These are phyloP conservation scores for Psammodynastes pulverulentus DNA, from an alignment of 2,113 vertebrate genomes.

Conservation along the genomic window DNA sequence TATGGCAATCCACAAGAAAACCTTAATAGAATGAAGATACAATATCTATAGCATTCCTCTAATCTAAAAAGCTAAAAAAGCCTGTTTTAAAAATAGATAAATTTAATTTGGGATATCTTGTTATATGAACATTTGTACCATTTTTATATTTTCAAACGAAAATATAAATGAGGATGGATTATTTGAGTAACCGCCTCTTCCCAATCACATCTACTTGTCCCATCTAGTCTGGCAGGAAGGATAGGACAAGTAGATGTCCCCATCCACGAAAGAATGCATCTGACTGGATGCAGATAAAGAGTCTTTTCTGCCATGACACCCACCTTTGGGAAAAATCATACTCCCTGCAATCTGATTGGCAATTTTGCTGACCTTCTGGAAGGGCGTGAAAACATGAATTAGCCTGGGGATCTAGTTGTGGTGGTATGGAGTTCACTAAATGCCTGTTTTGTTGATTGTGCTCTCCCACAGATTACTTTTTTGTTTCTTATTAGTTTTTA, in stretches of 20 bases:
- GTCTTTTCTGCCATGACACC: not conserved
- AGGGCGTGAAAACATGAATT: not conserved
- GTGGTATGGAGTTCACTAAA: not conserved
- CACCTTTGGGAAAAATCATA: not conserved
- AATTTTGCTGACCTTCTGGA: not conserved
- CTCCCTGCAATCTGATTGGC: not conserved
- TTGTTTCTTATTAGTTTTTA: not conserved
- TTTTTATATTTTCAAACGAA: not conserved
- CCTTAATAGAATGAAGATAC: not conserved
- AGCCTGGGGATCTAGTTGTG: not conserved
- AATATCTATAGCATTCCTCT: not conserved
- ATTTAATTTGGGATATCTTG: not conserved
- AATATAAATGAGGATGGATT: not conserved
- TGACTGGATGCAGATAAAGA: not conserved
- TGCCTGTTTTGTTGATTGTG: not conserved
- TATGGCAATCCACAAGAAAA: not conserved
- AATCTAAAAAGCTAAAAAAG: not conserved
- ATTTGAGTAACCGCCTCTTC: not conserved
- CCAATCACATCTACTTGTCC: not conserved
- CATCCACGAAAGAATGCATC: not conserved
- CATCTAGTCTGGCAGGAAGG: not conserved
- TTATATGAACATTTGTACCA: not conserved
- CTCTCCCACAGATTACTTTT: not conserved
- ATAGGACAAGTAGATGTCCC: not conserved
- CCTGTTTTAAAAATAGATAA: not conserved